Evolutionary conservation across 2,113 vertebrate genomes (phyloP).

Genomic region (Spilogale gracilis): DNA sequence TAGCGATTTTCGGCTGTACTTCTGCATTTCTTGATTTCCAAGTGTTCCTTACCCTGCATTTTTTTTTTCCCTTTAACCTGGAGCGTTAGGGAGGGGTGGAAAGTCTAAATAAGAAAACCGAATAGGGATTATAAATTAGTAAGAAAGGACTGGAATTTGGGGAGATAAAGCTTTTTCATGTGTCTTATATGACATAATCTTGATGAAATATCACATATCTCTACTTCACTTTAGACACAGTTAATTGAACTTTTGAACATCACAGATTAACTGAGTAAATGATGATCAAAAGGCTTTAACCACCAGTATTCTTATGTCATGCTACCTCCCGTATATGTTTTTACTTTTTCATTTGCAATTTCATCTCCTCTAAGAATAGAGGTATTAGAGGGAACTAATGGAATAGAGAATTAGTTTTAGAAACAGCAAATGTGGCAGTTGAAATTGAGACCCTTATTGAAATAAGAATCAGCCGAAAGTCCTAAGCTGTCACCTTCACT

Average conservation of each 20-base stretch:
- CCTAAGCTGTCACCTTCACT: not conserved
- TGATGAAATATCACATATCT: not conserved
- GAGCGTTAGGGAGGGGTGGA: not conserved
- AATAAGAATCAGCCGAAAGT: slow-evolving; percentile 16
- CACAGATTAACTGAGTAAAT: not conserved
- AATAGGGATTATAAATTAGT: not conserved
- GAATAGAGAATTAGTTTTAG: slow-evolving; percentile 21
- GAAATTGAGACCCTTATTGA: not conserved
- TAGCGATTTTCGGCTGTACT: not conserved
- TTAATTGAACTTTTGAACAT: not conserved
- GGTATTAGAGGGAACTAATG: not conserved
- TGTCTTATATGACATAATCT: not conserved
- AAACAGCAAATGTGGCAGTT: not conserved
- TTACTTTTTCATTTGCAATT: not conserved
- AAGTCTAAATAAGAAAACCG: not conserved
- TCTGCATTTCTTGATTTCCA: not conserved
- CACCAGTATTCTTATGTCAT: not conserved
- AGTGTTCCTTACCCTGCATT: not conserved
- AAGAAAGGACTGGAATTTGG: not conserved
- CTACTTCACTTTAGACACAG: not conserved
- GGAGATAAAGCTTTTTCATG: not conserved
- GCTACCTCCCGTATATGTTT: not conserved
- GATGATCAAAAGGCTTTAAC: not conserved
- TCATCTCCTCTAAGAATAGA: not conserved
- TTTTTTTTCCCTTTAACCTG: not conserved